These are phyloP conservation scores for Eilema sororculum DNA, from an alignment of 2,888 invertebrate species.

Conservation along the genomic window DNA sequence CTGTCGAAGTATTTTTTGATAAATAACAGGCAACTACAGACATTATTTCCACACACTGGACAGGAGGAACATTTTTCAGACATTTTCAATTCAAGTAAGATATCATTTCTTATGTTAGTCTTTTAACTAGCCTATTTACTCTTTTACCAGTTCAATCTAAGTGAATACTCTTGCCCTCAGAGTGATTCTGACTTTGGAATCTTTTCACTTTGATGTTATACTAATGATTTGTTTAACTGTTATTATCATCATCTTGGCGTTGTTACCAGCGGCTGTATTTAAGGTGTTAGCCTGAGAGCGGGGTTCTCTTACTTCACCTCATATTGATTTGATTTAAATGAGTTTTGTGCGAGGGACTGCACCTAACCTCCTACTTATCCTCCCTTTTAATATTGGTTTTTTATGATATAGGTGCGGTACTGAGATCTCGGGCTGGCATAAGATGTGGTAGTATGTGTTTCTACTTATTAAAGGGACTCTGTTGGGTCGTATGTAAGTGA, in stretches of 20 bases:
- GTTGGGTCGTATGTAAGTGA: neutral
- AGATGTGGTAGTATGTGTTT: neutral
- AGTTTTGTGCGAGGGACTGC: neutral
- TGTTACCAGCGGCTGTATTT: no score
- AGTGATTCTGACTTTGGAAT: neutral
- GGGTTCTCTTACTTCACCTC: neutral
- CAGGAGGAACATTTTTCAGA: neutral
- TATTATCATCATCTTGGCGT: neutral
- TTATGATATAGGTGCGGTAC: neutral
- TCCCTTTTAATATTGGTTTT: no score
- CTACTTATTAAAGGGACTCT: neutral
- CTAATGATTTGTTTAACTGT: neutral
- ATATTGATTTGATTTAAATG: no score
- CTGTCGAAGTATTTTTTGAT: neutral
- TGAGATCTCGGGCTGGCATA: neutral
- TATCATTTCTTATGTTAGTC: neutral
- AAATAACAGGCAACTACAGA: neutral
- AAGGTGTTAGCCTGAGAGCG: neutral
- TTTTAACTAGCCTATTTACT: neutral
- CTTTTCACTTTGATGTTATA: neutral
- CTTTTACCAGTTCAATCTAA: neutral
- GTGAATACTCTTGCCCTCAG: neutral
- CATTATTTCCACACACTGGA: neutral
- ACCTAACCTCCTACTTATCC: no score
- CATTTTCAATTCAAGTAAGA: conserved; percentile 7